Conservation (phyloP, 1,140 invertebrate genomes). For the Arion vulgaris region DNA sequence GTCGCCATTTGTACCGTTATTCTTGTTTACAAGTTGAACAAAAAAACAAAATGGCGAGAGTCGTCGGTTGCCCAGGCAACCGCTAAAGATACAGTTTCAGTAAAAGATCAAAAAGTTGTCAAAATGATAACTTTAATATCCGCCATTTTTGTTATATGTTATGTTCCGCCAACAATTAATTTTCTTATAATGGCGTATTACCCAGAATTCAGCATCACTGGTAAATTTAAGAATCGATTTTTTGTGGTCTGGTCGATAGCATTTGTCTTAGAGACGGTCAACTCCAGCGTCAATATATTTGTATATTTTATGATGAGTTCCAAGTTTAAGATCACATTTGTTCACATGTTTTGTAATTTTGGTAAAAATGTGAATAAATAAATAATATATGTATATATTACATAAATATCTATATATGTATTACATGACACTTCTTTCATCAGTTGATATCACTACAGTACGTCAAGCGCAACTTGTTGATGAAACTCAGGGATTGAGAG, state of each 20-base stretch:
- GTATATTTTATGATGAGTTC: not conserved
- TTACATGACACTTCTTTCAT: too few relatives aligned
- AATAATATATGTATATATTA: too few relatives aligned
- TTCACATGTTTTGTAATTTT: not conserved
- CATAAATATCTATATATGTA: too few relatives aligned
- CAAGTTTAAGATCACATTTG: not conserved
- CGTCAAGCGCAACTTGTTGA: too few relatives aligned
- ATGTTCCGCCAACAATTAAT: not conserved
- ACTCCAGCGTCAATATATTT: not conserved
- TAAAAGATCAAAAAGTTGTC: not conserved
- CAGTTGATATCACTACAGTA: too few relatives aligned
- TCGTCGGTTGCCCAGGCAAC: not conserved
- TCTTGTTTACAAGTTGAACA: not conserved
- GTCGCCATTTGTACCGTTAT: not conserved
- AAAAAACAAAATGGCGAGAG: slow-evolving; percentile 6
- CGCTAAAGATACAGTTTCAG: not conserved
- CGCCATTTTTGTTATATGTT: slow-evolving; percentile 1
- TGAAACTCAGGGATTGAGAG: too few relatives aligned
- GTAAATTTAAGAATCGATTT: not conserved
- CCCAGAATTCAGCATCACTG: not conserved
- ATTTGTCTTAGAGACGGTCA: slow-evolving; percentile 5
- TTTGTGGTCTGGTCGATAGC: slow-evolving; percentile 6
- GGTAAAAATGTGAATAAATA: too few relatives aligned
- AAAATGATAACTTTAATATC: slow-evolving; percentile 19
- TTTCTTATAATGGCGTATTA: not conserved